A percentile compares a stretch with the other conserved stretches of the same genome.
phyloP scores from a whole-genome alignment of 2,113 vertebrate genomes.

The Tychaedon coryphoeus region DNA sequence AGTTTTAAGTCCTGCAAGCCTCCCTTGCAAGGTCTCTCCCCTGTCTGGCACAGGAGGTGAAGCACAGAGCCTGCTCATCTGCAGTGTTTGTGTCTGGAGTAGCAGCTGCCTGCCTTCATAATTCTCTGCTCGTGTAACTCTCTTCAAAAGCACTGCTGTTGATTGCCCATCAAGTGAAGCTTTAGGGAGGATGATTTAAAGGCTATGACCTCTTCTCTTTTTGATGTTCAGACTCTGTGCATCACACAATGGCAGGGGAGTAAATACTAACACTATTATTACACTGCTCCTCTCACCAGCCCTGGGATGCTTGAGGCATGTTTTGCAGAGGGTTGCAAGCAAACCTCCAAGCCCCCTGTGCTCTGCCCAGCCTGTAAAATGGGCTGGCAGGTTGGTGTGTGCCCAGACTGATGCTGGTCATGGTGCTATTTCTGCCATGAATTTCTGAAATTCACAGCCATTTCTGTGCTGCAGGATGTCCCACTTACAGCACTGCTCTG shows the following conservation, averaged over 20 bases:
- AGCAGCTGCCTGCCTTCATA: background rate
- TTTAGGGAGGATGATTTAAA: background rate
- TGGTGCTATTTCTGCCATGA: background rate
- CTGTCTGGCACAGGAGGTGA: background rate
- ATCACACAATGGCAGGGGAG: background rate
- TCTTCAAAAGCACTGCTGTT: background rate
- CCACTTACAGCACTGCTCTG: accelerated
- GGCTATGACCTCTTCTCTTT: background rate
- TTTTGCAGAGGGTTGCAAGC: background rate
- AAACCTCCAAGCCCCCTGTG: background rate
- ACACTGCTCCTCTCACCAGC: background rate
- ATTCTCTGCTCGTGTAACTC: background rate
- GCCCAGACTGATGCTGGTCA: background rate
- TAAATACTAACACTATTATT: background rate
- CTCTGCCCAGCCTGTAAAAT: background rate
- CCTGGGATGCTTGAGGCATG: background rate
- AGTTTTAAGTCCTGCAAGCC: background rate
- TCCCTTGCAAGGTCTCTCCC: background rate
- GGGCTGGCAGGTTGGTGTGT: background rate
- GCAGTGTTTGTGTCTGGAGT: background rate
- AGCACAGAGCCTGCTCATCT: background rate
- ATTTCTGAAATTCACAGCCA: too few relatives aligned
- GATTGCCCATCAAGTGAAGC: background rate
- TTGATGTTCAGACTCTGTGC: background rate
- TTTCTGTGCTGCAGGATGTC: background rate